Evolutionary conservation across 2,113 vertebrate genomes (phyloP).

Genomic region (Terrapene triunguis): DNA sequence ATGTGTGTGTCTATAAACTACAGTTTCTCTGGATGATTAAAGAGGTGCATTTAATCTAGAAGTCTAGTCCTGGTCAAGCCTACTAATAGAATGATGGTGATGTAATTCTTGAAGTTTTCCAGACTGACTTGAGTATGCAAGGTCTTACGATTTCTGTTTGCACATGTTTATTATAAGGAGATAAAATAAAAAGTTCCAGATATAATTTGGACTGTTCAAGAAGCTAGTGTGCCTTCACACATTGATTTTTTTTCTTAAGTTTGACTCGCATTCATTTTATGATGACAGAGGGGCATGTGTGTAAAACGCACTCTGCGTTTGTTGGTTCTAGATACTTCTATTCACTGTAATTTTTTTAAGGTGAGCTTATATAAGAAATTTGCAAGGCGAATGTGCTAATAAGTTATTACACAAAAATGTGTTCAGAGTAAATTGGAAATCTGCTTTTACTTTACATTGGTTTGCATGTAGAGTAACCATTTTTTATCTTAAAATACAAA

Average conservation of each 20-base stretch:
- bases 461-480: neutral
- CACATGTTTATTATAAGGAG: neutral
- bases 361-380: neutral
- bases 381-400: neutral
- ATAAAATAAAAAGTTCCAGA: neutral
- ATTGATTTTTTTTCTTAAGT: neutral
- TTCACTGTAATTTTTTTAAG: neutral
- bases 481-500: neutral
- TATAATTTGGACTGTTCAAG: neutral
- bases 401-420: neutral
- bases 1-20: neutral
- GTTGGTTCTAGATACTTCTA: neutral
- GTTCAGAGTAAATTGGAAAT: neutral
- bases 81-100: neutral
- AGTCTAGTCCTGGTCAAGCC: neutral
- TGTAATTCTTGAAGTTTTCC: neutral
- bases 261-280: neutral
- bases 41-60: neutral
- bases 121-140: neutral
- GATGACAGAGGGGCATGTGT: neutral
- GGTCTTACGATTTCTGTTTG: neutral
- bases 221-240: neutral
- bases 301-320: neutral
- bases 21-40: neutral
- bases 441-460: neutral